Conservation (phyloP, 2,797 vertebrate genomes). For the Pantherophis alleghaniensis region DNA sequence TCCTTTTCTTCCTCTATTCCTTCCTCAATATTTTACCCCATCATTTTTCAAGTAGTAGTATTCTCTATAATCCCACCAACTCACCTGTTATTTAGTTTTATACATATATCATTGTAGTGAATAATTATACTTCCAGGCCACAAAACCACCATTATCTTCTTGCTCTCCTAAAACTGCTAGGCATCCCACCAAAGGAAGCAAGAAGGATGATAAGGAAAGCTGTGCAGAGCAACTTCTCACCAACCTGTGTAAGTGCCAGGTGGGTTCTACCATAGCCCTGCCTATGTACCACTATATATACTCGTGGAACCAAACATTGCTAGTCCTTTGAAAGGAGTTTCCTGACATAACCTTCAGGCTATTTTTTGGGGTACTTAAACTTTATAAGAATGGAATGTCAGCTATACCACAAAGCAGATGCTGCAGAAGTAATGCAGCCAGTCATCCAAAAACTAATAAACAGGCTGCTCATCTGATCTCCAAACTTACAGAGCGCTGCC, state of each 20-base stretch:
- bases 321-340: not conserved
- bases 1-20: not conserved
- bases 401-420: not conserved
- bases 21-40: not conserved
- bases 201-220: no score
- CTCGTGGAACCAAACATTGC: not conserved
- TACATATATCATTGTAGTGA: not conserved
- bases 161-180: not conserved
- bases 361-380: not conserved
- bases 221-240: not conserved
- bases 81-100: not conserved
- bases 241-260: not conserved
- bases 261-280: not conserved
- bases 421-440: not conserved
- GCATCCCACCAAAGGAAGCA: not conserved
- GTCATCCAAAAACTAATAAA: slow-evolving; percentile 7
- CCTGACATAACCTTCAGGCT: not conserved
- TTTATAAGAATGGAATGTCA: not conserved
- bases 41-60: not conserved
- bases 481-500: not conserved
- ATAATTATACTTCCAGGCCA: not conserved
- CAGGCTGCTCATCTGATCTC: not conserved
- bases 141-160: not conserved
- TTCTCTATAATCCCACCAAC: no score
- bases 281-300: not conserved